Percentiles rank a stretch among this genome's conserved stretches.
Evolutionary conservation across 2,888 invertebrate species (phyloP).

Genomic region (Laspeyria flexula): DNA sequence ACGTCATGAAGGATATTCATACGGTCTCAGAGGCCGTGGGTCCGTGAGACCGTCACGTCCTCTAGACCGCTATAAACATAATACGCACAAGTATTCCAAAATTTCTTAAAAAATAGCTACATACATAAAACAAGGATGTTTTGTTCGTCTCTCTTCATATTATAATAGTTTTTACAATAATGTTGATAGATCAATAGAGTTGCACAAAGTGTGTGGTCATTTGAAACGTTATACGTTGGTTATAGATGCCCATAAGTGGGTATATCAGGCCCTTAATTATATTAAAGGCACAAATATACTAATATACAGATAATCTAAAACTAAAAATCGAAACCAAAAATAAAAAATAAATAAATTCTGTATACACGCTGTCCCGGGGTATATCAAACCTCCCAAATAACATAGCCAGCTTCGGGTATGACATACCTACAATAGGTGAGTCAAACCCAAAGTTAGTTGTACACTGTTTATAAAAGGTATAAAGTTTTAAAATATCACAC

Average conservation of each 20-base stretch:
- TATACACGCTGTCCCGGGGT: no score
- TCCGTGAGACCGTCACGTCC: constrained; percentile 5
- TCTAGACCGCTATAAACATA: constrained; percentile 38
- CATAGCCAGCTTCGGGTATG: neutral
- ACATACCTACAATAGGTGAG: neutral
- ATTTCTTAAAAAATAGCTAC: constrained; percentile 29
- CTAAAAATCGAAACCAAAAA: no score
- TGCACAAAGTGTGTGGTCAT: constrained; percentile 3
- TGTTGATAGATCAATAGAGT: constrained; percentile 6
- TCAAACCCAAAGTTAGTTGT: no score
- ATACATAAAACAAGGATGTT: constrained; percentile 11
- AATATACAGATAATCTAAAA: no score
- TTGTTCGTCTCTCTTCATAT: constrained; percentile 19
- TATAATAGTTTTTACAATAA: constrained; percentile 15
- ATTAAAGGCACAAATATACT: no score
- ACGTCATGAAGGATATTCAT: no score
- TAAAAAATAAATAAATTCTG: no score
- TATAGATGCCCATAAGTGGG: no score
- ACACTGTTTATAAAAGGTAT: no score
- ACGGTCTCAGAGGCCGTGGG: constrained; percentile 3
- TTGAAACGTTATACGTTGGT: constrained; percentile 30
- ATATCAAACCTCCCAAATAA: no score
- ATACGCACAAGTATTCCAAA: constrained; percentile 63
- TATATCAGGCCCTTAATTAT: no score
- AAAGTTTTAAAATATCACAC: constrained; percentile 22